A percentile compares a stretch with the other conserved stretches of the same genome.
Conservation (phyloP, 2,797 vertebrate genomes). For the Artibeus jamaicensis region DNA sequence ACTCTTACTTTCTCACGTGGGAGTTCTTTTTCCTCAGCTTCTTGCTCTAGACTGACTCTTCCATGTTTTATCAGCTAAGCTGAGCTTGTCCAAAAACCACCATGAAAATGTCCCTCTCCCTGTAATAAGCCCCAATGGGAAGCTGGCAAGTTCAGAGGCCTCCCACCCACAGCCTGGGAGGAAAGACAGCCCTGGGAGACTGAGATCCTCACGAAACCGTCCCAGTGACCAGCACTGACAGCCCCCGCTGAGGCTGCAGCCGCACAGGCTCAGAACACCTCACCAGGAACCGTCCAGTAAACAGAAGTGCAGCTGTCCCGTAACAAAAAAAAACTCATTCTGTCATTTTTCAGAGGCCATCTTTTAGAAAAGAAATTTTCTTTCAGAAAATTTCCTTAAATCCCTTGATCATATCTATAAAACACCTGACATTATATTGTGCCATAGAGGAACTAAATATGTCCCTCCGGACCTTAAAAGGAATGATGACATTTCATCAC, state of each 20-base stretch:
- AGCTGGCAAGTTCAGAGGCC: conserved; percentile 80
- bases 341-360: not conserved
- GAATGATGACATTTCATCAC: not conserved
- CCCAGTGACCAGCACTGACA: not conserved
- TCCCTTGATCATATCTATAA: not conserved
- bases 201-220: not conserved
- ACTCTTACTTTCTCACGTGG: conserved; percentile 81
- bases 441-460: not conserved
- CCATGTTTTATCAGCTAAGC: conserved; percentile 73
- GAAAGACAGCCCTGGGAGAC: not conserved
- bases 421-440: not conserved
- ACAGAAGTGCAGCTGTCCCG: not conserved
- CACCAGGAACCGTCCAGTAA: not conserved
- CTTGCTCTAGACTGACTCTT: conserved; percentile 79
- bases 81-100: conserved; percentile 73
- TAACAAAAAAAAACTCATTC: not conserved
- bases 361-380: not conserved
- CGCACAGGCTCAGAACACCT: not conserved
- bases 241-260: not conserved
- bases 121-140: conserved; percentile 79
- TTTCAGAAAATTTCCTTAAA: not conserved
- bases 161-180: conserved; percentile 81
- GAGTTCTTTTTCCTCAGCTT: conserved; percentile 81
- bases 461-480: not conserved
- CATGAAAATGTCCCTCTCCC: conserved; percentile 76